Conservation (phyloP, 2,888 invertebrate species). For the Hemithea aestivaria region DNA sequence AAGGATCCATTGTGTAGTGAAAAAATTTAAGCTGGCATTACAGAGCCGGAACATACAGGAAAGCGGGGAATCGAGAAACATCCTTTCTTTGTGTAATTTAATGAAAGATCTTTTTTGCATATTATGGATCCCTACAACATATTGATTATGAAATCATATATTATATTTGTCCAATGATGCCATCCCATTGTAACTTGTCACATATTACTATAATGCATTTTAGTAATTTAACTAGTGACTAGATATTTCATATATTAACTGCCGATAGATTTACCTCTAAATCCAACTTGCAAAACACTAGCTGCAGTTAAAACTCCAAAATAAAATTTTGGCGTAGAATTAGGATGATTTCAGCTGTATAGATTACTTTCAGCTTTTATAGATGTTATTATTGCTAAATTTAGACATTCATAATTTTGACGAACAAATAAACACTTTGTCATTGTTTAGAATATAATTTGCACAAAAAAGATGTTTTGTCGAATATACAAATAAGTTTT, state of each 20-base stretch:
- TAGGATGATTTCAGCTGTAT: too few species aligned
- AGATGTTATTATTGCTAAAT: neutral
- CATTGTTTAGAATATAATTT: neutral
- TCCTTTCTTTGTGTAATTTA: neutral
- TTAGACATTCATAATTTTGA: neutral
- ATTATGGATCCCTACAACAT: too few species aligned
- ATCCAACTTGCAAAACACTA: too few species aligned
- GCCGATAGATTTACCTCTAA: too few species aligned
- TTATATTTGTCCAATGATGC: too few species aligned
- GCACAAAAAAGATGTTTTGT: constrained; percentile 2
- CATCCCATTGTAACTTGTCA: neutral
- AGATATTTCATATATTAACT: too few species aligned
- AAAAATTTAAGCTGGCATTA: too few species aligned
- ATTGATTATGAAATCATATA: neutral
- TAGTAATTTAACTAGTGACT: neutral
- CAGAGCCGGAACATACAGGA: too few species aligned
- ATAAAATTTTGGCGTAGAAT: constrained; percentile 12
- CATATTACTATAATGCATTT: constrained; percentile 4
- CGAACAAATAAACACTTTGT: constrained; percentile 3
- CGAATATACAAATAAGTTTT: constrained; percentile 1
- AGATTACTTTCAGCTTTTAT: neutral
- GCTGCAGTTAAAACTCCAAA: constrained; percentile 8
- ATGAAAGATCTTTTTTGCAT: too few species aligned
- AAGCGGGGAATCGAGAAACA: too few species aligned
- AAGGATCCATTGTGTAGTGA: too few species aligned